Conservation (phyloP, 2,888 invertebrate species). For the Dendrolimus pini region DNA sequence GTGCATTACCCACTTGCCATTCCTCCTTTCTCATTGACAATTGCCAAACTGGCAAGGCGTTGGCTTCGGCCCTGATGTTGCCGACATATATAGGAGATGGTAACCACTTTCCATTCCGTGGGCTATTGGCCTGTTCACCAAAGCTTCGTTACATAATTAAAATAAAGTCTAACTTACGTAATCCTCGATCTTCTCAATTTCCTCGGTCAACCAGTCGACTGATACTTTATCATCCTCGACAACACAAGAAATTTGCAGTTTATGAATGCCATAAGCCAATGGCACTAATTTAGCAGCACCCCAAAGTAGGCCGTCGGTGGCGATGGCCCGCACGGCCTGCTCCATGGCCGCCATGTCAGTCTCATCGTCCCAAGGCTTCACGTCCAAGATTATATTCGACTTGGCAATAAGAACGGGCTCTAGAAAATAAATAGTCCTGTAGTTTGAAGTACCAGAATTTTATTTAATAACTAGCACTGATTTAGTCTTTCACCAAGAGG, state of each 20-base stretch:
- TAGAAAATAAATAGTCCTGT: constrained; percentile 32
- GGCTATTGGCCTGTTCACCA: too few species aligned
- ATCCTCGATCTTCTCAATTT: constrained; percentile 89
- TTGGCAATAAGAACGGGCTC: constrained; percentile 94
- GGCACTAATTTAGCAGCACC: constrained; percentile 95
- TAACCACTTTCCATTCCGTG: too few species aligned
- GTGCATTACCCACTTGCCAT: too few species aligned
- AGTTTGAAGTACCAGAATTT: too few species aligned
- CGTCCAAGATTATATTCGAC: constrained; percentile 94
- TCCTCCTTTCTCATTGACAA: too few species aligned
- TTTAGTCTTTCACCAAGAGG: too few species aligned
- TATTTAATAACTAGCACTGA: too few species aligned
- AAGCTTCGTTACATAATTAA: too few species aligned
- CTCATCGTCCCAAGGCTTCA: constrained; percentile 96
- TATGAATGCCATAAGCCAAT: constrained; percentile 93
- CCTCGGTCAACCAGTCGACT: constrained; percentile 90
- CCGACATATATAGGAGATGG: too few species aligned
- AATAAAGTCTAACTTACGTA: constrained; percentile 72
- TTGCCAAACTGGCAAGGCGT: too few species aligned
- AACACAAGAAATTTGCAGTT: constrained; percentile 93
- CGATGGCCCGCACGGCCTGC: constrained; percentile 84
- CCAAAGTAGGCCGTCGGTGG: constrained; percentile 93
- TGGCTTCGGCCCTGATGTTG: too few species aligned
- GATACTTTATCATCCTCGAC: constrained; percentile 98
- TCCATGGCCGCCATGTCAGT: constrained; percentile 95